phyloP scores from a whole-genome alignment of 2,888 invertebrate genomes.

The Cephalotes varians region DNA sequence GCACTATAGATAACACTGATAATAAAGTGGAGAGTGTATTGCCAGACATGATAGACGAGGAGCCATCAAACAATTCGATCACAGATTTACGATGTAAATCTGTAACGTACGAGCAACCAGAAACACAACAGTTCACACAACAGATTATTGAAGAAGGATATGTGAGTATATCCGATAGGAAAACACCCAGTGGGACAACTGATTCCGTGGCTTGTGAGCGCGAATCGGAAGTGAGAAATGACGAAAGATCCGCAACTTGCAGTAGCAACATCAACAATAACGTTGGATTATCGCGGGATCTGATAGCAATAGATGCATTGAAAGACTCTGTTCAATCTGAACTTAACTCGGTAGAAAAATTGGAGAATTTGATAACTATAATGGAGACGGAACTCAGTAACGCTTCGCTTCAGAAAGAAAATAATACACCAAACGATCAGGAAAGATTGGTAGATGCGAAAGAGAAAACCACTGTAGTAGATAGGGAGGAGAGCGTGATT shows the following conservation, averaged over 20 bases:
- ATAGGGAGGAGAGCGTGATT: constrained; percentile 70
- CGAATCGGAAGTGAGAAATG: constrained; percentile 64
- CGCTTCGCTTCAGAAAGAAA: constrained; percentile 53
- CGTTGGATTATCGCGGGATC: constrained; percentile 37
- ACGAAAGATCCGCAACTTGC: constrained; percentile 55
- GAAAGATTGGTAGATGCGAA: constrained; percentile 46
- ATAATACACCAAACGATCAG: constrained; percentile 46
- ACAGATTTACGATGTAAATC: constrained; percentile 62
- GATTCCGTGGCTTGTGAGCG: constrained; percentile 26
- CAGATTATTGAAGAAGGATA: constrained; percentile 54
- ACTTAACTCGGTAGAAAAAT: constrained; percentile 76
- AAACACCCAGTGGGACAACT: constrained; percentile 24
- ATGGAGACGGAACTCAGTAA: constrained; percentile 80
- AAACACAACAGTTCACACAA: constrained; percentile 60
- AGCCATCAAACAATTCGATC: constrained; percentile 32
- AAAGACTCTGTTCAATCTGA: constrained; percentile 75
- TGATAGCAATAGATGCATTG: constrained; percentile 46
- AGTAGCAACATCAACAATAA: constrained; percentile 44
- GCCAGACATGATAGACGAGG: constrained; percentile 78
- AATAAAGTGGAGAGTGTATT: constrained; percentile 80
- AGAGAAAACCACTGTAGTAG: constrained; percentile 37
- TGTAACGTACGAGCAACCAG: constrained; percentile 67
- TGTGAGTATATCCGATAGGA: constrained; percentile 56
- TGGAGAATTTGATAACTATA: constrained; percentile 80
- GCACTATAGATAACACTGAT: constrained; percentile 41